A percentile compares a stretch with the other conserved stretches of the same genome.
phyloP scores from a whole-genome alignment of 2,797 vertebrate genomes.

The Sciaenops ocellatus region DNA sequence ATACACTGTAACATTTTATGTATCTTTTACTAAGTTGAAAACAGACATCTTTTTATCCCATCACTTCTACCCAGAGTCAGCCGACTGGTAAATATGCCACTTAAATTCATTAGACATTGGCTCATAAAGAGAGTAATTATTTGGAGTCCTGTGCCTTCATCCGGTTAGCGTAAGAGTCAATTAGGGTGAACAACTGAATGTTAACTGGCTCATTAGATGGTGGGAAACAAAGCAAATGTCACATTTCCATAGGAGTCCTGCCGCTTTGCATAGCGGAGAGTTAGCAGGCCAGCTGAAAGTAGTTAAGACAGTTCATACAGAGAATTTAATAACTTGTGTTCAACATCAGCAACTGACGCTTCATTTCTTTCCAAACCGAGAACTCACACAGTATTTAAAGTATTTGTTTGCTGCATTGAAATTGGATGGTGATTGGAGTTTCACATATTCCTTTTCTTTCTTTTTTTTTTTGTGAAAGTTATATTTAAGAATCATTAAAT shows the following conservation, averaged over 20 bases:
- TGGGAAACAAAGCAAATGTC: slow-evolving; percentile 84
- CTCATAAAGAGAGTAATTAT: slow-evolving; percentile 83
- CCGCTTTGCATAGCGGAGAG: slow-evolving; percentile 35
- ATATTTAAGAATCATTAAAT: not conserved
- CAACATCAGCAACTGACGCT: not conserved
- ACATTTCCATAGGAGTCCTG: slow-evolving; percentile 80
- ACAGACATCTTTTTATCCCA: slow-evolving; percentile 51
- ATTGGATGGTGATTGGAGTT: not conserved
- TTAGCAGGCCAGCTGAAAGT: slow-evolving; percentile 11
- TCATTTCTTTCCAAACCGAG: not conserved
- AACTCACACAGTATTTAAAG: not conserved
- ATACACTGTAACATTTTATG: slow-evolving; percentile 2
- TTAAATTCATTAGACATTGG: slow-evolving; percentile 83
- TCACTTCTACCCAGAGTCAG: slow-evolving; percentile 58
- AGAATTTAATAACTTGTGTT: slow-evolving; percentile 21
- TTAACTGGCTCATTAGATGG: slow-evolving; percentile 87
- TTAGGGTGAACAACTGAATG: slow-evolving; percentile 86
- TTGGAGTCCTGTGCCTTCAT: slow-evolving; percentile 80
- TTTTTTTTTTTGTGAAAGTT: not conserved
- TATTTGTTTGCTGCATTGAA: not conserved
- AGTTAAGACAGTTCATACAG: slow-evolving; percentile 4
- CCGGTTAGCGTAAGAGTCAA: slow-evolving; percentile 82
- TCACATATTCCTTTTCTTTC: not conserved
- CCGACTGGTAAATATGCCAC: slow-evolving; percentile 75
- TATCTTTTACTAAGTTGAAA: slow-evolving; percentile 22